Evolutionary conservation across 2,888 invertebrate species (phyloP), one percentile per base, ranked within the genome.

Genomic region (Rotaria macrura): DNA sequence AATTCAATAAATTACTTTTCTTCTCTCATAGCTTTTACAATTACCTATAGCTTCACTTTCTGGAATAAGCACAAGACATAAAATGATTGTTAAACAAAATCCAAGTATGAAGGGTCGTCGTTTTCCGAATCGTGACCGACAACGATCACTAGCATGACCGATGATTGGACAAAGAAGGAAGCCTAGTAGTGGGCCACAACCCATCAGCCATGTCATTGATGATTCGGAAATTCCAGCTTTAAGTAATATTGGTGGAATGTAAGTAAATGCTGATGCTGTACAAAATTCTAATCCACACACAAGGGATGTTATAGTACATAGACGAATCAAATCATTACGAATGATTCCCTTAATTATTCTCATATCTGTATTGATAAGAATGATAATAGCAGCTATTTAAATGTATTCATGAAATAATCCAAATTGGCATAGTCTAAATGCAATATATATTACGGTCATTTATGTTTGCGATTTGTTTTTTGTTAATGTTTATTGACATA

Each of bases 251-350:
- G 92, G 92, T 10, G 92, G 92, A 86, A 92, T 90, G 88, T 91
- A 92, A 25, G 91, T 91, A 88, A 92, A 92, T 40, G 91, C 92
- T 40, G 91, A 91, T 88, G 91, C 91, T 55, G 91, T 91, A 87
- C 91, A 91, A 79, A 92, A 90, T 88, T 92, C 92, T 54, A 92
- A 89, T 10, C 92, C 92, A 88, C 91, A 92, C 7, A 91, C 91
- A 29, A 91, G 43, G 25, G 79, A 40, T n/a, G 79, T 79, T 1
- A 79, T n/a, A n/a, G 25, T 43, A 25, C 25, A 12, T 43, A 79
- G 14, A 79, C n/a, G 79, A n/a, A 43, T 43, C 12, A 79, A 43
- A 25, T 43, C 74, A 74, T 74, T 43, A 74, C 43, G 17, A 7
- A 17, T 25, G 4, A 40, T 74, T 23, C 40, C 40, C 34, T 74